Percentiles rank a stretch among this genome's conserved stretches.
These are phyloP conservation scores for Alca torda DNA, from an alignment of 2,797 vertebrate species.

Conservation along the genomic window DNA sequence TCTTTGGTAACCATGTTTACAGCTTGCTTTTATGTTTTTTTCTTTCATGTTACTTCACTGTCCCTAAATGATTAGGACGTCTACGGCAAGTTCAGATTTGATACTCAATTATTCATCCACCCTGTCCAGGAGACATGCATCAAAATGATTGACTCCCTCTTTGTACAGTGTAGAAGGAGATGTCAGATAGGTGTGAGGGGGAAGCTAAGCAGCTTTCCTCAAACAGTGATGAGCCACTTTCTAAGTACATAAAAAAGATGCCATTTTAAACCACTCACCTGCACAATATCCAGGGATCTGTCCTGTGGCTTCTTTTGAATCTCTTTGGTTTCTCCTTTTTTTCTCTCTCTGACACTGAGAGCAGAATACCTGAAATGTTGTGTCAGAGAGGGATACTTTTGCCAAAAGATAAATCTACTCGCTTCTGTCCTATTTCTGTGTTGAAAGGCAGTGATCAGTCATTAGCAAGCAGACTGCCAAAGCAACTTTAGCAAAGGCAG, in stretches of 20 bases:
- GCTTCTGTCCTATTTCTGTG: slow-evolving; percentile 51
- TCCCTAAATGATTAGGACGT: background rate
- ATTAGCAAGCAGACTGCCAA: slow-evolving; percentile 63
- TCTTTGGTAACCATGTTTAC: background rate
- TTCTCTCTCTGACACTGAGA: background rate
- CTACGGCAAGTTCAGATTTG: background rate
- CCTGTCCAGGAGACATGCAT: background rate
- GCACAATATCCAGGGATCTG: background rate
- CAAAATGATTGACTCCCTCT: background rate
- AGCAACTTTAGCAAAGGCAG: slow-evolving; percentile 64
- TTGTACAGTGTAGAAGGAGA: background rate
- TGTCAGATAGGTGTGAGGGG: background rate
- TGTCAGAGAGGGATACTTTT: slow-evolving; percentile 50
- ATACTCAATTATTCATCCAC: slow-evolving; percentile 2
- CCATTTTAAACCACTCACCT: background rate
- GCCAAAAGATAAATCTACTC: slow-evolving; percentile 56
- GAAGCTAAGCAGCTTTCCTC: background rate
- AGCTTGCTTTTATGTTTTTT: background rate
- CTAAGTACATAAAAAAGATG: background rate
- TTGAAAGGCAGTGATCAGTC: slow-evolving; percentile 64
- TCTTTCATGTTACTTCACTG: background rate
- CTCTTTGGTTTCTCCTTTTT: background rate
- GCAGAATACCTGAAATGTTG: background rate
- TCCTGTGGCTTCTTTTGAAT: background rate
- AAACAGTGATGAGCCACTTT: background rate